phyloP scores from a whole-genome alignment of 2,888 invertebrate genomes.

The Eupithecia subumbrata region DNA sequence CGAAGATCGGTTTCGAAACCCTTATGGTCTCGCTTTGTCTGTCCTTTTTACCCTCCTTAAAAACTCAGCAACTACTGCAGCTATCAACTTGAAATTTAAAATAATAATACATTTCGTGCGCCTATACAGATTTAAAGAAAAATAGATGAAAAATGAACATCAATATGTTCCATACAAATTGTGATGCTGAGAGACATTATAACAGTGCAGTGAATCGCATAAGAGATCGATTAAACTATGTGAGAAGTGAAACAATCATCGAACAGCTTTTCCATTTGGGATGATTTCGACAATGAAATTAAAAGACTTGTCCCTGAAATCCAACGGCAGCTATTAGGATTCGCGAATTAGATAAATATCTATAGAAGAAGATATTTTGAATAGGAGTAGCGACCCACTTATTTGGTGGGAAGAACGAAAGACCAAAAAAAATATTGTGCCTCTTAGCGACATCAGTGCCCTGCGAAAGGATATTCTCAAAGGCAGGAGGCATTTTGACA shows the following conservation, averaged over 20 bases:
- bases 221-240: slow-evolving; percentile 20
- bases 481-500: no score
- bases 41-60: no score
- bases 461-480: no score
- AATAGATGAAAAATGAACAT: no score
- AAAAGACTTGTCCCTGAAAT: slow-evolving; percentile 13
- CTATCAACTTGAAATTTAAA: no score
- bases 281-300: slow-evolving; percentile 8
- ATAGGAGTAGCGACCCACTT: slow-evolving; percentile 20
- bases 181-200: slow-evolving; percentile 14
- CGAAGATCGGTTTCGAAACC: no score
- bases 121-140: no score
- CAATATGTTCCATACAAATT: no score
- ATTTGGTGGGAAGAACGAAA: slow-evolving; percentile 20
- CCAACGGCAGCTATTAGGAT: slow-evolving; percentile 17
- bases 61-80: no score
- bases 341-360: slow-evolving; percentile 19
- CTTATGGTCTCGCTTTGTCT: no score
- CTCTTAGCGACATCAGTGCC: slow-evolving; percentile 16
- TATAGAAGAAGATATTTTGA: slow-evolving; percentile 18
- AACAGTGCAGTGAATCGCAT: slow-evolving; percentile 22
- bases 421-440: slow-evolving; percentile 14
- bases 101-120: no score
- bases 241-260: slow-evolving; percentile 20
- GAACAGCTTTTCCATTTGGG: no score